Evolutionary conservation across 92 coral and sea anemone species (phyloP).

Genomic region (Micromussa lordhowensis): DNA sequence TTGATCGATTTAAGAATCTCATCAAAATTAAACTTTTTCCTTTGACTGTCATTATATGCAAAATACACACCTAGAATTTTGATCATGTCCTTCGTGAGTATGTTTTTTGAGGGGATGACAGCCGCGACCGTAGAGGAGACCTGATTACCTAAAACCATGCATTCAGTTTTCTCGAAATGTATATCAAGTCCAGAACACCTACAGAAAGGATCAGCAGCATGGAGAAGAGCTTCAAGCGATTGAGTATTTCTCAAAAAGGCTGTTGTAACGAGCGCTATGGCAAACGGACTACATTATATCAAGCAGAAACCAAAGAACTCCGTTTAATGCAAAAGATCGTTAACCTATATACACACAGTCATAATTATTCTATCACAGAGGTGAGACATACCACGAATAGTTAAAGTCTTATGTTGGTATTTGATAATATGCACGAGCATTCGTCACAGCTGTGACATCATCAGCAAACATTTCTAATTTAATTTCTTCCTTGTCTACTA

Average conservation of each 20-base stretch:
- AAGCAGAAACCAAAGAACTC: too few relatives aligned
- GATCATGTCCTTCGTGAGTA: conserved; percentile 31
- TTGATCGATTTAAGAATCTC: conserved; percentile 12
- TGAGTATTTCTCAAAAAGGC: conserved; percentile 6
- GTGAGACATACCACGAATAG: too few relatives aligned
- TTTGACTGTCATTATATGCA: conserved; percentile 10
- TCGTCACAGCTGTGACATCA: conserved; percentile 13
- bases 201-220: not conserved
- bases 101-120: conserved; percentile 12
- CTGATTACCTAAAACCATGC: conserved; percentile 4
- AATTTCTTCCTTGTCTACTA: conserved; percentile 18
- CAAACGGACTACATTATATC: too few relatives aligned
- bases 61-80: conserved; percentile 53
- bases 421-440: too few relatives aligned
- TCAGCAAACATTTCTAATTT: conserved; percentile 30
- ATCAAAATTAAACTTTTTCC: too few relatives aligned
- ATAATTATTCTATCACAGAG: too few relatives aligned
- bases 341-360: too few relatives aligned
- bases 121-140: not conserved
- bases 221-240: not conserved
- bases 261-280: too few relatives aligned
- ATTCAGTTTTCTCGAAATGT: not conserved
- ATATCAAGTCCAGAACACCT: conserved; percentile 14
- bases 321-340: too few relatives aligned
- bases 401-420: too few relatives aligned